Evolutionary conservation across 2,797 vertebrate species (phyloP).

Genomic region (Petrocephalus schoutedeni): DNA sequence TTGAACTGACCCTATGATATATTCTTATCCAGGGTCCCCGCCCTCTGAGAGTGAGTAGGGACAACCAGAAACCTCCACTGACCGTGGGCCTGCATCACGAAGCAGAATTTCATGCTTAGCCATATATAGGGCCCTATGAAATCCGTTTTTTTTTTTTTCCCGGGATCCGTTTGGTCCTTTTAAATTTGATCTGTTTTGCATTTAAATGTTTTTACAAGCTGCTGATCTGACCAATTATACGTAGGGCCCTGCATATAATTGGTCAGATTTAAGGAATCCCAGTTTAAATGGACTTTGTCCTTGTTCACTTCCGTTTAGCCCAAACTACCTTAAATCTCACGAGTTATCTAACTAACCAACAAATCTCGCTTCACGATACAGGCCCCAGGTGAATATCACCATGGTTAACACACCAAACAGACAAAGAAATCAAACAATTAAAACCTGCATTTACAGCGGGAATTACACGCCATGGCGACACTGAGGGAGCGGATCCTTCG

Average conservation of each 20-base stretch:
- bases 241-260: background rate
- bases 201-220: too few species aligned
- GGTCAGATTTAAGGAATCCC: background rate
- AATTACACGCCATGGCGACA: background rate
- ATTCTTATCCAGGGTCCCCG: background rate
- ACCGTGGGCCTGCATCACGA: background rate
- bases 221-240: too few species aligned
- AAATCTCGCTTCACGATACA: too few species aligned
- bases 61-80: background rate
- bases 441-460: background rate
- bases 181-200: too few species aligned
- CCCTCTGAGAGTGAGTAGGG: background rate
- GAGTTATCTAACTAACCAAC: too few species aligned
- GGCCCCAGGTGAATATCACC: too few species aligned
- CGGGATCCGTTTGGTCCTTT: too few species aligned
- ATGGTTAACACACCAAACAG: background rate
- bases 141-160: too few species aligned
- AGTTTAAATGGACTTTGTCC: background rate
- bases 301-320: too few species aligned
- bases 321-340: too few species aligned
- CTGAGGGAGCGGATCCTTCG: slow-evolving; percentile 3
- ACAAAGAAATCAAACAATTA: background rate
- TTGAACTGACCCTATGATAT: background rate
- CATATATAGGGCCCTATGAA: background rate
- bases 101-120: background rate